These are phyloP conservation scores for Camptogramma bilineatum DNA, from an alignment of 2,888 invertebrate genomes.

Conservation along the genomic window DNA sequence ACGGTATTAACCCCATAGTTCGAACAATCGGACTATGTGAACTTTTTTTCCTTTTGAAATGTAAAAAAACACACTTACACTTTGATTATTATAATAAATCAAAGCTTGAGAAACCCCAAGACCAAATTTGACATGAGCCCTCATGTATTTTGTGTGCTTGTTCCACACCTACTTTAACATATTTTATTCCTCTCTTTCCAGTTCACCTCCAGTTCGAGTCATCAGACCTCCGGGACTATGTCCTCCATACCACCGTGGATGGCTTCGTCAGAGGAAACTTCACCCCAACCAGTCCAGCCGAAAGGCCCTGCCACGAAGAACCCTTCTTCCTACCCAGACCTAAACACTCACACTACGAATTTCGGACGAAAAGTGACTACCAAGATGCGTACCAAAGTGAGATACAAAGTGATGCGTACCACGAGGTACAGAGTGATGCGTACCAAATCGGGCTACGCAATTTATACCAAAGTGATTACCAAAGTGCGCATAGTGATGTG, in stretches of 20 bases:
- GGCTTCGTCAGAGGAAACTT: slow-evolving; percentile 75
- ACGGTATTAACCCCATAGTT: too few relatives aligned
- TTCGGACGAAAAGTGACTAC: slow-evolving; percentile 52
- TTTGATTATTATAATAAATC: too few relatives aligned
- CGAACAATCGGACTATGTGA: too few relatives aligned
- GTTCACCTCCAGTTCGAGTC: slow-evolving; percentile 73
- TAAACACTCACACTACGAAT: slow-evolving; percentile 59
- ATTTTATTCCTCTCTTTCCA: slow-evolving; percentile 66
- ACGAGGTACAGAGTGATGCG: slow-evolving; percentile 1
- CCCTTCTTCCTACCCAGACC: slow-evolving; percentile 74
- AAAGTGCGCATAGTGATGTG: slow-evolving; percentile 4
- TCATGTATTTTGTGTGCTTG: too few relatives aligned
- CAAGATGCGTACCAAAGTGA: slow-evolving; percentile 4
- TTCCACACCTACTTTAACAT: too few relatives aligned
- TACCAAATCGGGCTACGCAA: slow-evolving; percentile 31
- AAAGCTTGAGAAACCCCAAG: too few relatives aligned
- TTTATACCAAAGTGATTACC: slow-evolving; percentile 7
- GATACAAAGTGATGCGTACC: slow-evolving; percentile 4
- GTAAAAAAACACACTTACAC: too few relatives aligned
- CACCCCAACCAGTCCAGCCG: slow-evolving; percentile 70
- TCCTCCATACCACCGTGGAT: slow-evolving; percentile 71
- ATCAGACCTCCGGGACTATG: slow-evolving; percentile 68
- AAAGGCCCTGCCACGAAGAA: slow-evolving; percentile 69
- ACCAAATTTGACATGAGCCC: too few relatives aligned
- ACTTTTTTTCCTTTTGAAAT: too few relatives aligned